Base-by-base conservation (phyloP, 2,888 invertebrate genomes). In the Ectemnius cavifrons region DNA sequence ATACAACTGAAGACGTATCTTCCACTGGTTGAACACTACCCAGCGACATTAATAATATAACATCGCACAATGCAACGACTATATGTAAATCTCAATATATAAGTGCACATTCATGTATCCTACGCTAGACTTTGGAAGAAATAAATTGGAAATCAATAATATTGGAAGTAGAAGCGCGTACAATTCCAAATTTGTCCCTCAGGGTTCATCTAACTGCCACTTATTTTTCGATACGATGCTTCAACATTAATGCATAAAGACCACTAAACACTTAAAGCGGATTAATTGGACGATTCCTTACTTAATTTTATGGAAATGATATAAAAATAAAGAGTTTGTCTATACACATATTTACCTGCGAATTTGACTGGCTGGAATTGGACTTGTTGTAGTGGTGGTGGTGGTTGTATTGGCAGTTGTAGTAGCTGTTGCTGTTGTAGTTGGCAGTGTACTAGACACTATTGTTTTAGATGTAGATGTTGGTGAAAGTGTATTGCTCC, bases 361-460 rank as follows among this genome's bases (percentile, higher is more conserved):
- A 78, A 91, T 89, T 84, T 90, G 90, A 84, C 88, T 91, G 68
- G 85, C 85, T 77, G 91, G 89, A 56, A 88, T 91, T 88, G 92
- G 92, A 89, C 92, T 92, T 87, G 92, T 92, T 91, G 92, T 92
- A 78, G 90, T 89, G 79, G 91, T 89, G 77, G 90, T 88, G 57
- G 86, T 91, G 77, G 92, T 90, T 86, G 91, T 91, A 89, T 92
- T 92, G 88, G 93, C 91, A 79, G 90, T 86, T 79, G 90, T 85
- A 78, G 89, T 80, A 75, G 91, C 85, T 78, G 92, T 91, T 86
- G 91, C 91, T 90, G 92, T 92, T 88, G 93, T 91, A 80, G 91
- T 87, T 84, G 85, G 86, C 75, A 81, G 73, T 67, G 91, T 86
- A 81, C 85, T 71, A 62, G 87, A 87, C 74, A 87, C 83, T 67